Base-by-base conservation (phyloP, 2,888 invertebrate species). In the Cantharis rustica region DNA sequence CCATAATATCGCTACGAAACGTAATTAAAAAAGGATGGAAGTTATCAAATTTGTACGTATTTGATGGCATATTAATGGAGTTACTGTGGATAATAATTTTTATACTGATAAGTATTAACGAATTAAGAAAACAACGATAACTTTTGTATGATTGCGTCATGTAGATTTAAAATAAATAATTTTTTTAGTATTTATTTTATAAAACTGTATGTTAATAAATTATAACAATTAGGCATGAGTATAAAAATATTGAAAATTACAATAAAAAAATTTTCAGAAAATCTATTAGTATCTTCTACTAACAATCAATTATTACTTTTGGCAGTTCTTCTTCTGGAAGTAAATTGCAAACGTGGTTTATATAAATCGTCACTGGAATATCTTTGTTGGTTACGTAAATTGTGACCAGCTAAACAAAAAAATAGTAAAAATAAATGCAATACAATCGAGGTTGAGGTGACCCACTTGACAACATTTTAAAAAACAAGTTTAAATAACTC, bases 1-100 rank as follows among this genome's bases (percentile, higher is more conserved):
- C 96, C 0, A 92, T 95, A 0, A 92, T 93, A 79, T 93, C 96
- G 0, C 89, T 96, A 72, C 89, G 97, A 79, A 93, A 93, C 82
- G 90, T 96, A 73, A 90, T 95, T 83, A 93, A 93, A 78, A 94
- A 94, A 85, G 96, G 96, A 0, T 93, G 93, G 89, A 86, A 91
- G 0, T 88, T 96, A 61, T 87, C 90, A 0, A 91, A 95, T 75
- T 89, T 91, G 0, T 89, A 93, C 13, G 95, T 97, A 10, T 93
- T 93, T 87, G 89, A 89, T 72, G 97, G 97, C 0, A 93, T 95
- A 83, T 85, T 94, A 0, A 91, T 94, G 0, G 91, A 92, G 26
- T 10, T 90, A 0, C 90, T 88, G 1, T 96, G 95, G 95, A 85
- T 86, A 23, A 16, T 85, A 13, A 62, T 83, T 10, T 82, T 88